Percentiles rank a stretch among this genome's conserved stretches.
Conservation (phyloP, 1,140 invertebrate genomes). For the Caenorhabditis briggsae region DNA sequence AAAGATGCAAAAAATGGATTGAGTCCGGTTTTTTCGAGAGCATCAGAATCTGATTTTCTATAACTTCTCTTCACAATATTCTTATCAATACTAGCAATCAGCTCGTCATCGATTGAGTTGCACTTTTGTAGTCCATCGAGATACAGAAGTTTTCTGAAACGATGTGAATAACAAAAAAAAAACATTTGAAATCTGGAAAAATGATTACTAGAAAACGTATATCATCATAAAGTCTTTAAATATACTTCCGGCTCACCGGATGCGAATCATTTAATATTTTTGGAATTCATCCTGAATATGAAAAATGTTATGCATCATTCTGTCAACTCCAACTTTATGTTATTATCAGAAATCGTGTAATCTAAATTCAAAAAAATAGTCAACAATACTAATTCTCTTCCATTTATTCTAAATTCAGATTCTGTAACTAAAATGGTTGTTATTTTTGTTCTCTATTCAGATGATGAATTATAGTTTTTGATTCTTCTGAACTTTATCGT, state of each 20-base stretch:
- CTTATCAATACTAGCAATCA: conserved; percentile 45
- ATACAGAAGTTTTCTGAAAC: conserved; percentile 61
- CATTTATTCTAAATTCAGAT: too few relatives aligned
- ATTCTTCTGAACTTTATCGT: conserved; percentile 13
- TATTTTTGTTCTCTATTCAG: too few relatives aligned
- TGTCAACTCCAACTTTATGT: too few relatives aligned
- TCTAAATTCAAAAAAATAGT: too few relatives aligned
- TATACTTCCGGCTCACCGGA: conserved; percentile 9
- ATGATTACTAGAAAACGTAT: background rate
- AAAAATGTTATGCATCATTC: too few relatives aligned
- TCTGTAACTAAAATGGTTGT: too few relatives aligned
- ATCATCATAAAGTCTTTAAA: background rate
- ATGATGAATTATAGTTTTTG: background rate
- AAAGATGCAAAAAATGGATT: conserved; percentile 61
- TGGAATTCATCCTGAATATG: background rate
- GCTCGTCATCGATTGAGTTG: conserved; percentile 61
- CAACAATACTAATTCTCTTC: too few relatives aligned
- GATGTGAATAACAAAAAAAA: background rate
- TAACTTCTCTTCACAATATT: conserved; percentile 17
- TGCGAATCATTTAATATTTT: conserved; percentile 4
- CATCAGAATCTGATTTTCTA: conserved; percentile 44
- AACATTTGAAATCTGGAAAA: conserved; percentile 4
- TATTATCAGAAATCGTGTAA: too few relatives aligned
- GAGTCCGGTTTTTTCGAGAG: conserved; percentile 59
- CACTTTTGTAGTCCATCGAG: conserved; percentile 64